Base-by-base conservation (phyloP, 2,888 invertebrate species). In the Ennomos quercinarius region DNA sequence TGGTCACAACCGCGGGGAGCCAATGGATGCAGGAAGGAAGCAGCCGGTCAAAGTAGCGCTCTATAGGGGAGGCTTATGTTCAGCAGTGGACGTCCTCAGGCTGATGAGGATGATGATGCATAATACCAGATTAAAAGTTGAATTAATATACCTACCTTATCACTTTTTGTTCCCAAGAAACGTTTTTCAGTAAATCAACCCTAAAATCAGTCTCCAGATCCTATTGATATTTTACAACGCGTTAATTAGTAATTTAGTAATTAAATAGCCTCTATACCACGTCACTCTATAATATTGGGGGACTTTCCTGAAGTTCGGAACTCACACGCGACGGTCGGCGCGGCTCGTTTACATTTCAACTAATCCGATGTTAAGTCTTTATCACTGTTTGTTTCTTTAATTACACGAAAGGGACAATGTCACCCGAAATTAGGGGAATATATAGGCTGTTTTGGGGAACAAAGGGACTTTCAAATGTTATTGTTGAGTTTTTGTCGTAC, bases 351-450 rank as follows among this genome's bases (percentile, higher is more conserved):
- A 72, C 73, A 70, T 70, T 68, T 67, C 68, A 61, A 58, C 63
- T 74, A 74, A 76, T 77, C 73, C 75, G 56, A 65, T 71, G 77
- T 71, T 64, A 44, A 40, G 56, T 47, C 63, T 53, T 57, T 79
- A 78, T 78, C 78, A 74, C 58, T 80, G 72, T 81, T 80, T 77
- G 80, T 77, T 79, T 81, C 70, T 69, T 66, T 77, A 77, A 74
- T 76, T 67, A 71, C 82, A 83, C 82, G 57, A 75, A 82, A 71
- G 71, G 71, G 67, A 70, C 63, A 51, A 9, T 51, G 53, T 39
- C 12, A 36, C 52, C 13, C 11, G 46, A 47, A 52, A 35, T 55
- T 39, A 34, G 45, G 64, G 58, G 53, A 55, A 45, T 39, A 51
- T 38, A 51, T 51, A 37, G 46, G 41, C 6, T 35, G 4, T 36